Conservation (phyloP, 2,888 invertebrate genomes). For the Yponomeuta plumbellus region DNA sequence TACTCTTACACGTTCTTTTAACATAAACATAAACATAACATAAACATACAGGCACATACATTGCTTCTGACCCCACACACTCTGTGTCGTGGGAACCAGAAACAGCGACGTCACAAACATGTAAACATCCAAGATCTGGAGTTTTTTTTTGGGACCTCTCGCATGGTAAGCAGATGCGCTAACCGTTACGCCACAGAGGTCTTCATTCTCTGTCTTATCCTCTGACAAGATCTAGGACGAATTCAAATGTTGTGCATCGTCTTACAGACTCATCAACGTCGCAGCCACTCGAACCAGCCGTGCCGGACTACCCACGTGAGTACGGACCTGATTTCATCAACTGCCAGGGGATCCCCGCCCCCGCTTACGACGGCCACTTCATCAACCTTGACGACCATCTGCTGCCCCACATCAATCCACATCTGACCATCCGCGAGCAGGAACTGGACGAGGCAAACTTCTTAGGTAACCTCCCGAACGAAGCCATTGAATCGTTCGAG, state of each 20-base stretch:
- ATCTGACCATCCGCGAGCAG: constrained; percentile 38
- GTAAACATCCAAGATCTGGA: too few relatives aligned
- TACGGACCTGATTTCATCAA: constrained; percentile 55
- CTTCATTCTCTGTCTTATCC: too few relatives aligned
- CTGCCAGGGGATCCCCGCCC: constrained; percentile 19
- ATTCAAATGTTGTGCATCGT: not conserved
- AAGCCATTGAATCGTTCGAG: not conserved
- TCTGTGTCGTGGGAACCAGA: too few relatives aligned
- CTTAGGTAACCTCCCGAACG: not conserved
- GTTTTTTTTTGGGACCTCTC: too few relatives aligned
- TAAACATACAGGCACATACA: too few relatives aligned
- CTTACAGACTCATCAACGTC: not conserved
- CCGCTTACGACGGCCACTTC: constrained; percentile 26
- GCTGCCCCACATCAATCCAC: constrained; percentile 61
- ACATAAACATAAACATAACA: too few relatives aligned
- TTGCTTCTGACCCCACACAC: too few relatives aligned
- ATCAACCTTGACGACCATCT: constrained; percentile 48
- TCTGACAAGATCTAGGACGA: not conserved
- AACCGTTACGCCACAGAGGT: too few relatives aligned
- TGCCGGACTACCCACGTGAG: constrained; percentile 34
- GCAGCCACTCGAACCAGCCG: constrained; percentile 4
- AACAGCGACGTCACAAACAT: too few relatives aligned
- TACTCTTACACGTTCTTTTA: too few relatives aligned
- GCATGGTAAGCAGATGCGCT: too few relatives aligned
- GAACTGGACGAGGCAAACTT: not conserved